Evolutionary conservation across 1,140 invertebrate genomes (phyloP), one percentile per base, ranked within the genome.

Genomic region (Drosophila repletoides): DNA sequence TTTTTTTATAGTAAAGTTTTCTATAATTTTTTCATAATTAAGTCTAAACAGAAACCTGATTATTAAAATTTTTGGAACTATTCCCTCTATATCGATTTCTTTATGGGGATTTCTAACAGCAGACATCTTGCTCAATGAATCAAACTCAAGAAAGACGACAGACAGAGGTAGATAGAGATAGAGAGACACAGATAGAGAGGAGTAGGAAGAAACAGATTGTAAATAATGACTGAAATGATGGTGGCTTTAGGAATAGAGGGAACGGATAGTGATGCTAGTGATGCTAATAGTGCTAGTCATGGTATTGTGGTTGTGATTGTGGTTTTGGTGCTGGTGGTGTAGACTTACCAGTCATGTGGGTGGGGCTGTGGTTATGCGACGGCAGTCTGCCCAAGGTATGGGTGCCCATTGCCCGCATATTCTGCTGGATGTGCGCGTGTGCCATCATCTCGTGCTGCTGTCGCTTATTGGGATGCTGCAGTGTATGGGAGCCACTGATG

Each of bases 361-460:
- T 88, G 72, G 89, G 89, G 88, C 89, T 90, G 74, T 90, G 89
- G 75, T 92, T 91, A 74, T 92, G 92, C 66, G 92, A 92, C 33
- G 91, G 92, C 77, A 92, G 81, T 58, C 92, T 76, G 26, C 92
- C 92, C 51, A 92, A 84, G 40, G 92, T 92, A 79, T 92, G 92
- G 41, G 89, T 90, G 70, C 89, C 89, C 87, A 90, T 90, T 52
- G 91, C 81, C 79, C 92, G 91, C 88, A 92, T 92, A 29, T 90
- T 90, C 68, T 89, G 89, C 83, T 90, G 89, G 48, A 89, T 89
- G 74, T 90, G 89, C 24, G 77, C 88, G 46, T 90, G 88, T 17
- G 80, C 84, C 89, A 90, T 90, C 87, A 90, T 90, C 65, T 90
- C 89, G 71, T 90, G 89, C 64, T 90, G 87, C 64, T 87, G 83